A percentile compares a stretch with the other conserved stretches of the same genome.
Conservation (phyloP, 2,888 invertebrate species). For the Lasius platythorax region DNA sequence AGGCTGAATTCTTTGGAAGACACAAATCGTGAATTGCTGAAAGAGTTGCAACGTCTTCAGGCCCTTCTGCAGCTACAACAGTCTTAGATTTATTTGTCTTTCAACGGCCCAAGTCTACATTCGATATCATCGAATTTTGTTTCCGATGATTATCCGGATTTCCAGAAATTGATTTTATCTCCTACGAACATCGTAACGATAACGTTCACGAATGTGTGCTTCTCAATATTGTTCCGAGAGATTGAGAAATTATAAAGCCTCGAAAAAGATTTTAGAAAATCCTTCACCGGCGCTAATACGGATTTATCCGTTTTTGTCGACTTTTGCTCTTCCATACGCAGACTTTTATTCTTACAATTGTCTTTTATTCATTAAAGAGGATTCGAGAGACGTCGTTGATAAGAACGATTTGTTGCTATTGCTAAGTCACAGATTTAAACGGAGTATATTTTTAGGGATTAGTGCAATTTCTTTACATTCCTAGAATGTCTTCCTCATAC, state of each 20-base stretch:
- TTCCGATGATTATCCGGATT: neutral
- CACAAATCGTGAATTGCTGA: constrained; percentile 91
- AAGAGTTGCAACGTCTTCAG: constrained; percentile 92
- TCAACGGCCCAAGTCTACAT: neutral
- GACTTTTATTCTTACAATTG: constrained; percentile 1
- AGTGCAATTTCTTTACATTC: constrained; percentile 74
- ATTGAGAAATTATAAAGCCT: constrained; percentile 4
- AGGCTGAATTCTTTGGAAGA: constrained; percentile 92
- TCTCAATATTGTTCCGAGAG: neutral
- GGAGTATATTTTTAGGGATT: constrained; percentile 54
- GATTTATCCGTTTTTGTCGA: neutral
- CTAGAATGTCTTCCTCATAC: constrained; percentile 67
- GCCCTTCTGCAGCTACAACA: constrained; percentile 86
- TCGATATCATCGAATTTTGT: neutral
- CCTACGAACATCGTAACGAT: neutral
- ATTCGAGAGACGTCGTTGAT: neutral
- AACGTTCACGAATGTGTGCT: neutral
- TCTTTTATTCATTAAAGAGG: neutral
- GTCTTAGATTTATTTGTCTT: constrained; percentile 73
- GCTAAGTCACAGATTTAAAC: constrained; percentile 57
- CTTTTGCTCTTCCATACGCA: constrained; percentile 13
- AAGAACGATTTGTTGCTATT: constrained; percentile 40
- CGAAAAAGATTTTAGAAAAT: neutral
- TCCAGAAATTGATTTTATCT: neutral
- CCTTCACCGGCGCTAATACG: neutral